Evolutionary conservation across 2,113 vertebrate species (phyloP), one percentile per base, ranked within the genome.

Genomic region (Psettodes erumei): DNA sequence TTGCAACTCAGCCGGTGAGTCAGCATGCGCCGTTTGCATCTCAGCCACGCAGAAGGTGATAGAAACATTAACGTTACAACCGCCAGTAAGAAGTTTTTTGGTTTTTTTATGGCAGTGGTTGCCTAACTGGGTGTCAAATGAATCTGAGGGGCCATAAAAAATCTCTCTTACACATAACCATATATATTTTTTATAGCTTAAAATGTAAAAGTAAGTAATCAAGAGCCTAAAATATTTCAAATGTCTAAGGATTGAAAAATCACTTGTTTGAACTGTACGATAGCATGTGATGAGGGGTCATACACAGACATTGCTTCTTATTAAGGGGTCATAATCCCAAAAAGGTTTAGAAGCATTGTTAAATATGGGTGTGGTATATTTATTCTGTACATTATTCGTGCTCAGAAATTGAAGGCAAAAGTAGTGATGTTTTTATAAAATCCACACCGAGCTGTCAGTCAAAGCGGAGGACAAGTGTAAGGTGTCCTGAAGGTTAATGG

Each of bases 401-500:
- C 38, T n/a, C n/a, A n/a, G n/a, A 10, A 28, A 28, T 16, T 23
- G n/a, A n/a, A 11, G 32, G n/a, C 19, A 21, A 2, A 5, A 27
- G 8, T 51, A 33, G 51, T 19, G 37, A 56, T 75, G 33, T 68
- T 79, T n/a, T 81, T 23, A 33, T 60, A 48, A 75, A 82, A 73
- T 86, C 43, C 47, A 67, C 25, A 50, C 18, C 10, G 62, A 88
- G 84, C 89, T 89, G 91, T 92, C 91, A 91, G 82, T 92, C 91
- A 93, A 82, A 86, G 54, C n/a, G 32, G 75, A 89, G 85, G 86
- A 89, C 60, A 59, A 91, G 84, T 85, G 82, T 86, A 91, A 90
- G 87, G 88, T 91, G 90, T 91, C 88, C 88, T 91, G 90, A 92
- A 93, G 92, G 92, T 91, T 93, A 93, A 93, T 92, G 90, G 83